Conservation (phyloP, 2,113 vertebrate species). For the Mastomys natalensis region DNA sequence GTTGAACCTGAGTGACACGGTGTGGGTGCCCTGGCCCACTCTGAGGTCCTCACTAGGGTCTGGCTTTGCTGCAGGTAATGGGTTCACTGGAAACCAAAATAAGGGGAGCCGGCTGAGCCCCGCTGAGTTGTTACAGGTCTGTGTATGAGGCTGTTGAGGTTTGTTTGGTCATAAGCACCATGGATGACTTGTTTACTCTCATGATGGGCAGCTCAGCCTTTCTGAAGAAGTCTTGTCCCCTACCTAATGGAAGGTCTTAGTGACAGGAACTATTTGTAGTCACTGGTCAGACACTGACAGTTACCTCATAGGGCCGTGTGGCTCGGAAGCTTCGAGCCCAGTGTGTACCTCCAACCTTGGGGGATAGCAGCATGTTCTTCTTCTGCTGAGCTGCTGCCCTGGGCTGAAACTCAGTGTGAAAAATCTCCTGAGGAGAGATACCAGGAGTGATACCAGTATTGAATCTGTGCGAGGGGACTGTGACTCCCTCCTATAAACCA, state of each 20-base stretch:
- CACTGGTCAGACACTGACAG: not conserved
- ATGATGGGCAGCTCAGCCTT: fast-evolving
- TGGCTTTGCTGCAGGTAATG: too few relatives aligned
- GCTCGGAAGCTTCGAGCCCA: not conserved
- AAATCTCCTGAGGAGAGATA: not conserved
- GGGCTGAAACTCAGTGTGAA: not conserved
- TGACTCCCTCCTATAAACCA: not conserved
- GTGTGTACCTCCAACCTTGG: too few relatives aligned
- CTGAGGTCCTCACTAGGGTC: not conserved
- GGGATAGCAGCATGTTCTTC: fast-evolving
- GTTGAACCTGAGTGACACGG: not conserved
- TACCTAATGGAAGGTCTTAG: not conserved
- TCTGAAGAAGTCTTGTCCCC: not conserved
- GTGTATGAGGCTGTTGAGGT: not conserved
- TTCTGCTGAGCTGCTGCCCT: not conserved
- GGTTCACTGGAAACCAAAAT: not conserved
- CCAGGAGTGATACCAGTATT: not conserved
- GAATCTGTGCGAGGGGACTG: not conserved
- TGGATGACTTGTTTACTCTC: not conserved
- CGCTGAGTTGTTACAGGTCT: not conserved
- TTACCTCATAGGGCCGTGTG: not conserved
- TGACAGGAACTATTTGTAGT: too few relatives aligned
- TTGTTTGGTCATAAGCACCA: too few relatives aligned
- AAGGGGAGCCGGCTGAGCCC: too few relatives aligned
- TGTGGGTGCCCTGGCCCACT: not conserved